These are phyloP conservation scores for Myotis daubentonii DNA, from an alignment of 2,797 vertebrate genomes.

Conservation along the genomic window DNA sequence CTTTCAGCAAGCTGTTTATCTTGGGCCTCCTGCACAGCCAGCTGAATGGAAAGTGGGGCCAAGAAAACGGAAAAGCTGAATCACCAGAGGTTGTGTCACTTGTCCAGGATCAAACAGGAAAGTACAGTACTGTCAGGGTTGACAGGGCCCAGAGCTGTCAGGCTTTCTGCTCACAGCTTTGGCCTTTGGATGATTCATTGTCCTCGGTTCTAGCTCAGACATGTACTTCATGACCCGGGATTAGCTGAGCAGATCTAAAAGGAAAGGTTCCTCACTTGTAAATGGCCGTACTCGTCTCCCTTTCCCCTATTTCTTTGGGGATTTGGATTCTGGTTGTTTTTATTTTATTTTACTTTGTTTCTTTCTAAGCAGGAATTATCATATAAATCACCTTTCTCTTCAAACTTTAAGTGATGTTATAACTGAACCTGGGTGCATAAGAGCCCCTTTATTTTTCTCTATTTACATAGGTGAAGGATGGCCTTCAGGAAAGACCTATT, in stretches of 20 bases:
- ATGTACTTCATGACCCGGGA: background rate
- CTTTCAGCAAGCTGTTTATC: conserved; percentile 23
- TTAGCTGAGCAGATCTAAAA: background rate
- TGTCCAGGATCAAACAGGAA: conserved; percentile 53
- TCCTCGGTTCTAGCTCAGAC: background rate
- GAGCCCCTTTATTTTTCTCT: too few relatives aligned
- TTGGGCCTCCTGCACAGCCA: conserved; percentile 17
- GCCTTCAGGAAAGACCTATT: background rate
- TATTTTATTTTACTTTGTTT: background rate
- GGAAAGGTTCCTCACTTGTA: background rate
- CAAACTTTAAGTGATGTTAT: background rate
- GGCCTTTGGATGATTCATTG: background rate
- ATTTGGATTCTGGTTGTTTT: background rate
- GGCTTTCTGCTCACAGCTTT: conserved; percentile 10
- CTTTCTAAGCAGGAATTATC: background rate
- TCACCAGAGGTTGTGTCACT: conserved; percentile 39
- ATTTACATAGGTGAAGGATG: background rate
- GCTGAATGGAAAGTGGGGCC: background rate
- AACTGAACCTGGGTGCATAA: background rate
- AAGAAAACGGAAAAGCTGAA: conserved; percentile 63
- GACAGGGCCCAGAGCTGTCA: background rate
- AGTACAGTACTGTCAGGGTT: conserved; percentile 36
- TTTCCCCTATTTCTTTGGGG: background rate
- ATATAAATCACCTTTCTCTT: background rate
- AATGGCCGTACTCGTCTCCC: background rate